Evolutionary conservation across 2,797 vertebrate species (phyloP).

Genomic region (Microctenopoma stevenorrisi): DNA sequence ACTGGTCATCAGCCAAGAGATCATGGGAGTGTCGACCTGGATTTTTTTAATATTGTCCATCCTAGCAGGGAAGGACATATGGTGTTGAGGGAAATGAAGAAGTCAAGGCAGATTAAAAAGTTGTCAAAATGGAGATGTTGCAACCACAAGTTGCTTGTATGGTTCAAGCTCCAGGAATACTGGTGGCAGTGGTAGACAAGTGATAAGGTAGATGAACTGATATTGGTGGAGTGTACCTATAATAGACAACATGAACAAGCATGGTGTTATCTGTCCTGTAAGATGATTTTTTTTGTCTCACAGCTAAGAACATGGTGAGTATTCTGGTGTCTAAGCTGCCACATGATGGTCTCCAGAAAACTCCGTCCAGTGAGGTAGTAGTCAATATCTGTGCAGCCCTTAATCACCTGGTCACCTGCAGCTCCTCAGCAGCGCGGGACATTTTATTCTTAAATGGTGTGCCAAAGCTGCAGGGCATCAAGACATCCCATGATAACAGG

Average conservation of each 20-base stretch:
- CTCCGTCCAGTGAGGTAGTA: constrained; percentile 87
- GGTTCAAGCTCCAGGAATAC: too few relatives aligned
- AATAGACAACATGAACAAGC: not conserved
- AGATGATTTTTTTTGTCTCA: not conserved
- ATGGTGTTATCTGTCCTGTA: not conserved
- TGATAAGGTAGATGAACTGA: too few relatives aligned
- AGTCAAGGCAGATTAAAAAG: too few relatives aligned
- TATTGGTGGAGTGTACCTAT: not conserved
- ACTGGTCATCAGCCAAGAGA: too few relatives aligned
- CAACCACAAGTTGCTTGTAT: too few relatives aligned
- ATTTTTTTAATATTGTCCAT: too few relatives aligned
- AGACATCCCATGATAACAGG: constrained; percentile 90
- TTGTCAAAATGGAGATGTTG: too few relatives aligned
- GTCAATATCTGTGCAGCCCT: constrained; percentile 93
- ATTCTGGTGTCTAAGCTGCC: constrained; percentile 92
- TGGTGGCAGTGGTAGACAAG: too few relatives aligned
- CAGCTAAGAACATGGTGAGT: constrained; percentile 92
- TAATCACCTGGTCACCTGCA: constrained; percentile 92
- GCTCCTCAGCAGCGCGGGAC: constrained; percentile 90
- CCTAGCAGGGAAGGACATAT: too few relatives aligned
- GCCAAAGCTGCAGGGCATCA: constrained; percentile 92
- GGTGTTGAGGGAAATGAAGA: too few relatives aligned
- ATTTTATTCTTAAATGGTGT: constrained; percentile 93
- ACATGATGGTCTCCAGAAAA: constrained; percentile 83
- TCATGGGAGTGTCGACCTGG: too few relatives aligned